Percentiles rank a stretch among this genome's conserved stretches.
Conservation (phyloP, 2,888 invertebrate species). For the Drosophila seclusa region DNA sequence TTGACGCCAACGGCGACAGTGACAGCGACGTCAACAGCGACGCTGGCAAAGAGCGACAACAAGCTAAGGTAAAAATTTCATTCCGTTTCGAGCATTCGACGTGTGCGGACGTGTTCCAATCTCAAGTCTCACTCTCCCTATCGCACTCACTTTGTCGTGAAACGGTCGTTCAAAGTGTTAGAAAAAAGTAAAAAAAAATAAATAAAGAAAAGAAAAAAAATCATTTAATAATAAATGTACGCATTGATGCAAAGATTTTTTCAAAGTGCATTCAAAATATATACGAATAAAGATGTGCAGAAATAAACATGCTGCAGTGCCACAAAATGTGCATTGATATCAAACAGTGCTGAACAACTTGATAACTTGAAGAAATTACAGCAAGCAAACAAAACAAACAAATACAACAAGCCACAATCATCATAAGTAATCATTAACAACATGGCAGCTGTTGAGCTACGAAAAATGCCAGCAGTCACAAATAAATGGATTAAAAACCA, state of each 20-base stretch:
- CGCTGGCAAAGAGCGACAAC: conserved; percentile 40
- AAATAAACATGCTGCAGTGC: conserved; percentile 56
- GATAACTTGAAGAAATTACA: conserved; percentile 16
- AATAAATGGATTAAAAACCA: conserved; percentile 74
- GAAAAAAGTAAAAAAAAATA: conserved; percentile 4
- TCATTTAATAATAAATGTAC: conserved; percentile 3
- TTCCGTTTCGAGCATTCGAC: conserved; percentile 84
- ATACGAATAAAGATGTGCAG: conserved; percentile 38
- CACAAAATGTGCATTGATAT: conserved; percentile 58
- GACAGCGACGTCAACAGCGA: conserved; percentile 21
- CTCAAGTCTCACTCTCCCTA: conserved; percentile 31
- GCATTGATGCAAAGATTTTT: conserved; percentile 8
- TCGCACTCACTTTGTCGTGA: conserved; percentile 33
- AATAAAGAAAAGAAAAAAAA: not conserved
- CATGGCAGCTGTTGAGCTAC: conserved; percentile 56
- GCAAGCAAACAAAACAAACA: not conserved
- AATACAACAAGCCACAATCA: conserved; percentile 12
- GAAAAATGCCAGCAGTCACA: conserved; percentile 64
- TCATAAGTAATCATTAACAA: conserved; percentile 28
- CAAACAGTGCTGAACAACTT: conserved; percentile 43
- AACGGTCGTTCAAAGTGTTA: conserved; percentile 46
- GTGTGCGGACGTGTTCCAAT: conserved; percentile 79
- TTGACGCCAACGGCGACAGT: conserved; percentile 15
- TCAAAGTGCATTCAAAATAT: conserved; percentile 20
- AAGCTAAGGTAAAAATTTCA: conserved; percentile 80